Evolutionary conservation across 2,113 vertebrate genomes (phyloP).

Genomic region (Cochlearius cochlearius): DNA sequence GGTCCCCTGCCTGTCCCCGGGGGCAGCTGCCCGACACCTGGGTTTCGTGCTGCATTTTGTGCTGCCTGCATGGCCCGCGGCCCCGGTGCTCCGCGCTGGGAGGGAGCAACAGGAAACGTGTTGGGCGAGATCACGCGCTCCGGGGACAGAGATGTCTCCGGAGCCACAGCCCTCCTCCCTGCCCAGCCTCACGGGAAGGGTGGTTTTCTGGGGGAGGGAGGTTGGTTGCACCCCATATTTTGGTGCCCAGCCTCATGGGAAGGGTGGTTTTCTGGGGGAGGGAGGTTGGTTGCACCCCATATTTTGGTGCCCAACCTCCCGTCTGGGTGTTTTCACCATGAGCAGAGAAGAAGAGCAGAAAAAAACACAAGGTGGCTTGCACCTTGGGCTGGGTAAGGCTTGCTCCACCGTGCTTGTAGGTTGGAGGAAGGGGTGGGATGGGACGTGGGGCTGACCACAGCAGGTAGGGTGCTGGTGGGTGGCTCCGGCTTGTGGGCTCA

Average conservation of each 20-base stretch:
- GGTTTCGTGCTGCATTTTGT: accelerated
- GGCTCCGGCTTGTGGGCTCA: background rate
- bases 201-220: background rate
- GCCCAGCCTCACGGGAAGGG: background rate
- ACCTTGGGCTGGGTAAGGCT: background rate
- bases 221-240: background rate
- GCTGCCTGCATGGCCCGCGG: background rate
- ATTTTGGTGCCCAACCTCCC: background rate
- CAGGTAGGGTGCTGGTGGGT: background rate
- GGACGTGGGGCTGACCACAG: accelerated
- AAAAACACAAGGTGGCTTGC: background rate
- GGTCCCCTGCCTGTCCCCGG: background rate
- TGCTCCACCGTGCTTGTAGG: accelerated
- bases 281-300: background rate
- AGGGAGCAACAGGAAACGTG: background rate
- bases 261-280: background rate
- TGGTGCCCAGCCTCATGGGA: background rate
- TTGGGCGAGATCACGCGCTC: background rate
- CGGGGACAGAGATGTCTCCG: background rate
- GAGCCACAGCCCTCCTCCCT: background rate
- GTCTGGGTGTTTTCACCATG: background rate
- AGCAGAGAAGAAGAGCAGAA: background rate
- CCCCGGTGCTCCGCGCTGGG: accelerated
- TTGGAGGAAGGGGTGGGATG: background rate
- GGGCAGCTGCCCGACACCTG: background rate